These are phyloP conservation scores for Heteromormyrus szaboi DNA, from an alignment of 2,797 vertebrate genomes.

Conservation along the genomic window DNA sequence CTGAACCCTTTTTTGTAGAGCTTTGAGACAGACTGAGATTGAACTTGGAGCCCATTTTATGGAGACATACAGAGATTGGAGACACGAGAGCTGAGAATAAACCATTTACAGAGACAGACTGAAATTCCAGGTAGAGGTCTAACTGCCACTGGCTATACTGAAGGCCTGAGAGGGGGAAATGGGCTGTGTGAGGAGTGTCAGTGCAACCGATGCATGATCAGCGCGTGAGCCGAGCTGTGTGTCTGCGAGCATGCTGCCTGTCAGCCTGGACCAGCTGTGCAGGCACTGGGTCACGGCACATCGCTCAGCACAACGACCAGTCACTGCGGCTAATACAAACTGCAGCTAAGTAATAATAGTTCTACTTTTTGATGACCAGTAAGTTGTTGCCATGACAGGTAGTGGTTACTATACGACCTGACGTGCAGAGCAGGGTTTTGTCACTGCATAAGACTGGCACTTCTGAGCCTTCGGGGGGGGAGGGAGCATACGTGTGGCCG, in stretches of 20 bases:
- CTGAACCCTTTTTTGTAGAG: not conserved
- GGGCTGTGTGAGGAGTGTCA: not conserved
- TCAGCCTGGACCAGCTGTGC: not conserved
- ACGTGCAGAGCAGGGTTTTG: not conserved
- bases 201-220: not conserved
- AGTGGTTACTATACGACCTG: constrained; percentile 25
- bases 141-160: not conserved
- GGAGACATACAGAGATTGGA: not conserved
- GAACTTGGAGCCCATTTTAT: not conserved
- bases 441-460: not conserved
- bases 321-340: not conserved
- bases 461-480: not conserved
- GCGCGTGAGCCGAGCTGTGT: not conserved
- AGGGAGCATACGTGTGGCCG: not conserved
- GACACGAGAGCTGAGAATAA: not conserved
- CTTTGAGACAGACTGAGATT: not conserved
- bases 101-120: not conserved
- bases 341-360: constrained; percentile 22
- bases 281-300: not conserved
- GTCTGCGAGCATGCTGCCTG: not conserved
- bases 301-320: not conserved
- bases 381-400: constrained; percentile 33
- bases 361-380: constrained; percentile 27
- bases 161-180: not conserved
- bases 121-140: not conserved